Evolutionary conservation across 1,140 invertebrate genomes (phyloP), one percentile per base, ranked within the genome.

Genomic region (Drosophila mauritiana): DNA sequence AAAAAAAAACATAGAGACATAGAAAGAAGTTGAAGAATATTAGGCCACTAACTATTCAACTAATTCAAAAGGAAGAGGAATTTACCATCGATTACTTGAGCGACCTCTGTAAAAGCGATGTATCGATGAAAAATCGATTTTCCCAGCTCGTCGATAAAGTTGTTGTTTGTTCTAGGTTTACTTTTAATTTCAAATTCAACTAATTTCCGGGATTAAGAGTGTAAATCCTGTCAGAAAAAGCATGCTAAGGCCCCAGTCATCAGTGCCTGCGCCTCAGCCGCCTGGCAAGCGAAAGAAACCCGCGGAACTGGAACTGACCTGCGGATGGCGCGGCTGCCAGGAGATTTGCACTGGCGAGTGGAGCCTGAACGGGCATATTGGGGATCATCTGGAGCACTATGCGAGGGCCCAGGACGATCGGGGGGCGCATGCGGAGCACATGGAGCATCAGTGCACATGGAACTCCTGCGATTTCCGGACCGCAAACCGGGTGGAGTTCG

Each of bases 401-500:
- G 57, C 53, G 27, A 25, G 17, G 8, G 31, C 57, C 12, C 31
- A 43, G 12, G 31, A 61, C 22, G 12, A 39, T 39, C 10, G 34
- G 10, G 48, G 22, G 6, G 22, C 54, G 3, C 4, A 64, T 3
- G n/a, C 27, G 1, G 25, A 49, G 1, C 46, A 39, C 45, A 48
- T 2, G 7, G 55, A 61, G 11, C 82, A 69, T 43, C 52, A 54
- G 1, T 96, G 96, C 80, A 78, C 92, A 6, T 96, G 96, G 96
- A 93, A 94, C 54, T 91, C 93, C 8, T 96, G 96, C 85, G 89
- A 91, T 0, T 95, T 94, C 75, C 90, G 93, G 48, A 94, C 93
- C 13, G 36, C 77, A 11, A 91, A 93, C 61, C 90, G 91, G n/a
- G 84, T 93, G 3, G 94, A 95, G 57, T 94, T 96, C 55, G 92